Base-by-base conservation (phyloP, 1,140 invertebrate genomes). In the Drosophila ogumai region DNA sequence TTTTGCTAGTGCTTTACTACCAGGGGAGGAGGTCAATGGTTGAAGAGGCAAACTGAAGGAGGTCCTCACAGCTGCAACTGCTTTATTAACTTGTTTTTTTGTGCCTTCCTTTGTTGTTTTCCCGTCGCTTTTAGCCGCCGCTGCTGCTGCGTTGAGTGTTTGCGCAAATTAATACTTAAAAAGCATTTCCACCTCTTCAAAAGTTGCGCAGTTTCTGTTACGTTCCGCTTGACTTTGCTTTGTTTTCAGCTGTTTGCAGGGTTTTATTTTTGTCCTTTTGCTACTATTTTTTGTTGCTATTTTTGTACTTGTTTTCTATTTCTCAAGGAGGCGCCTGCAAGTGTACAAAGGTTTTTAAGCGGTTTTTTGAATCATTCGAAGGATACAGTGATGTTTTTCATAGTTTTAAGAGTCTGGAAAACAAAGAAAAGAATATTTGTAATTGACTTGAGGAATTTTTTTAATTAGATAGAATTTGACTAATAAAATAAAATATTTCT, bases 111-210 rank as follows among this genome's bases (percentile, higher is more conserved):
- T 46, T 40, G 31, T 75, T 40, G 38, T 54, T 55, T 41, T 58
- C 44, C 49, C 50, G 41, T 54, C 64, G 57, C 47, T 56, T 59
- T 78, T 76, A 64, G 54, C 38, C 49, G 43, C 55, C 32, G 50
- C 40, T 46, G 63, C 52, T 73, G 58, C 56, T 68, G 60, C 68
- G 57, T 65, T 56, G 57, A 87, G 79, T 87, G 84, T 88, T 87
- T 88, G 84, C 56, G 63, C 79, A 87, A 86, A 86, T 87, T 79
- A 82, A 88, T 87, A 79, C 82, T 88, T 79, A 79, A 82, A 79
- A 67, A 77, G 75, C 61, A 79, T 71, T 86, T 86, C 65, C 79
- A 87, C 75, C 82, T 86, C 68, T 82, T 75, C 44, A 75, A 66
- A 86, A 72, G 57, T 75, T 60, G 67, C 49, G 54, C 64, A 75